A percentile compares a stretch with the other conserved stretches of the same genome.
These are phyloP conservation scores for Vidua chalybeata DNA, from an alignment of 2,113 vertebrate species.

Conservation along the genomic window DNA sequence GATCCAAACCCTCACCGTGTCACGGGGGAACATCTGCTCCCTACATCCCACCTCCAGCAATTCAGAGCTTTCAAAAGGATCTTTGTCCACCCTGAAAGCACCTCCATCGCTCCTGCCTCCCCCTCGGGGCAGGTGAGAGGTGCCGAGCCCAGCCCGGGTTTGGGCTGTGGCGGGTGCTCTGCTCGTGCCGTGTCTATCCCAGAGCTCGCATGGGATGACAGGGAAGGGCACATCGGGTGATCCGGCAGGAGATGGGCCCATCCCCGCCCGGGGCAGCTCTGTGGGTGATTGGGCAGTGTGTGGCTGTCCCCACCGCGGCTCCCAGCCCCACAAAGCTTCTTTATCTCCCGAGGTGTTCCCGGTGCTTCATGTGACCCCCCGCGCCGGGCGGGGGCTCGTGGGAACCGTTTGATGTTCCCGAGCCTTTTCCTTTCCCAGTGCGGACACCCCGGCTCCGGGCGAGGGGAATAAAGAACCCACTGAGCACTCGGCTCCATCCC, in stretches of 20 bases:
- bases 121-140: background rate
- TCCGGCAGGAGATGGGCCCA: background rate
- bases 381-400: background rate
- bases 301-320: fast-evolving
- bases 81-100: background rate
- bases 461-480: background rate
- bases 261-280: background rate
- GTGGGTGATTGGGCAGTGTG: fast-evolving
- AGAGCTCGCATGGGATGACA: fast-evolving
- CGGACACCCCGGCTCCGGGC: background rate
- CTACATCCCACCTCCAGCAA: background rate
- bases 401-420: background rate
- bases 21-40: background rate
- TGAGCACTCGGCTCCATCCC: background rate
- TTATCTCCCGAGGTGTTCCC: background rate
- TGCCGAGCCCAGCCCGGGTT: background rate
- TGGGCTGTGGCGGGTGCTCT: fast-evolving
- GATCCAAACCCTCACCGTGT: background rate
- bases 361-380: constrained; percentile 33
- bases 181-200: fast-evolving
- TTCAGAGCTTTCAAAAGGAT: background rate
- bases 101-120: background rate
- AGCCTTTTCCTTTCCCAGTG: background rate
- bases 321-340: constrained; percentile 19
- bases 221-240: background rate